These are phyloP conservation scores for Elegia similella DNA, from an alignment of 2,888 invertebrate genomes.

Conservation along the genomic window DNA sequence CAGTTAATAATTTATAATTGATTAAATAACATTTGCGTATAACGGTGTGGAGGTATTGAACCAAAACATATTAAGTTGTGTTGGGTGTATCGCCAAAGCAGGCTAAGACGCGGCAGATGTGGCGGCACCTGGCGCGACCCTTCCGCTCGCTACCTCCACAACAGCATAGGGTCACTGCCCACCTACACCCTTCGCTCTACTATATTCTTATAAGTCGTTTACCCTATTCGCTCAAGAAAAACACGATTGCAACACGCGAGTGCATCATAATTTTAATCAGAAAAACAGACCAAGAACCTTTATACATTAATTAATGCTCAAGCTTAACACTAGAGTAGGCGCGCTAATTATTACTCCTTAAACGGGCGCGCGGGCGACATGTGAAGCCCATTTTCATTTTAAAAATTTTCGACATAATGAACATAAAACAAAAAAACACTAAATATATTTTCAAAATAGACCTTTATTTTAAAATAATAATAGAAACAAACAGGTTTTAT, in stretches of 20 bases:
- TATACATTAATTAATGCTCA: slow-evolving; percentile 41
- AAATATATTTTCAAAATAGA: no score
- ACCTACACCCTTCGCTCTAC: slow-evolving; percentile 65
- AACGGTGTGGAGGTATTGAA: slow-evolving; percentile 56
- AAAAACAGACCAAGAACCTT: slow-evolving; percentile 46
- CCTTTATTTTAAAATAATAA: no score
- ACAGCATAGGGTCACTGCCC: slow-evolving; percentile 70
- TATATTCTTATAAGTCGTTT: slow-evolving; percentile 54
- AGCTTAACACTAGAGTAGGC: no score
- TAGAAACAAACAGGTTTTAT: no score
- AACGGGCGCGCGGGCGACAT: no score
- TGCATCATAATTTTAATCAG: slow-evolving; percentile 59
- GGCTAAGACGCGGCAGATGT: slow-evolving; percentile 75
- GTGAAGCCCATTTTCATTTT: no score
- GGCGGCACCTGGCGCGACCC: slow-evolving; percentile 77
- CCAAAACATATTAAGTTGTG: slow-evolving; percentile 55
- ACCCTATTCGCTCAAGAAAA: slow-evolving; percentile 52
- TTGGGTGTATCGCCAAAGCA: slow-evolving; percentile 52
- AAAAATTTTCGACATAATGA: no score
- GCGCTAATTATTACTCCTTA: no score
- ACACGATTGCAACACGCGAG: slow-evolving; percentile 68
- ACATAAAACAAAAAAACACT: no score
- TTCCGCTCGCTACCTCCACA: slow-evolving; percentile 62
- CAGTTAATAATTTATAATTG: neutral
- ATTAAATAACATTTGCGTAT: slow-evolving; percentile 25